Conservation (phyloP, 2,888 invertebrate genomes). For the Aphrophora alni region DNA sequence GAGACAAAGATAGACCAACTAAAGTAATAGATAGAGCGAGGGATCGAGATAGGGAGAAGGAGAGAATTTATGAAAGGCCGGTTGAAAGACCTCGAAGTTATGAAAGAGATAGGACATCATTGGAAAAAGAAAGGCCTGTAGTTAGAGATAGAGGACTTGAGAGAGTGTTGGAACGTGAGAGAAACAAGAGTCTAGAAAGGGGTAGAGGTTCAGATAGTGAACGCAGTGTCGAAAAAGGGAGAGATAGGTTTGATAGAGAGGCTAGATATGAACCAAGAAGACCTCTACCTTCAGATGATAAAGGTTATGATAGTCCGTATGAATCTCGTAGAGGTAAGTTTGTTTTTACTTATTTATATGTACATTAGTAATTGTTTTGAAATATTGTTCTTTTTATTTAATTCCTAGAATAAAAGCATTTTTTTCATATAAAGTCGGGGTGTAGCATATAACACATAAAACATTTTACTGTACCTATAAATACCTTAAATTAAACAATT, state of each 20-base stretch:
- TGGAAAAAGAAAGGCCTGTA: constrained; percentile 44
- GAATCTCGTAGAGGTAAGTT: constrained; percentile 38
- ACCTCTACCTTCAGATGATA: constrained; percentile 36
- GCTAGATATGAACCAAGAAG: constrained; percentile 33
- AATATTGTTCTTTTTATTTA: neutral
- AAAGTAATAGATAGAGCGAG: constrained; percentile 51
- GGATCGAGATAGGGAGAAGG: constrained; percentile 51
- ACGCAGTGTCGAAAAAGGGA: constrained; percentile 31
- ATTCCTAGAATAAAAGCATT: no score
- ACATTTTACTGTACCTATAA: no score
- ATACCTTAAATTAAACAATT: no score
- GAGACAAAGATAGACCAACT: constrained; percentile 51
- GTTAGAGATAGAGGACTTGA: constrained; percentile 50
- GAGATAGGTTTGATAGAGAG: constrained; percentile 37
- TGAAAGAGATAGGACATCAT: constrained; percentile 39
- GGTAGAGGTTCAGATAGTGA: constrained; percentile 29
- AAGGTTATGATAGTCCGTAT: constrained; percentile 41
- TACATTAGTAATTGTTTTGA: no score
- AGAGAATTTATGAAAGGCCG: constrained; percentile 30
- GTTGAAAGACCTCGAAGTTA: constrained; percentile 32
- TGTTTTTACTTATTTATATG: neutral
- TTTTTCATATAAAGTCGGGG: no score
- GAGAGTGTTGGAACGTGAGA: constrained; percentile 55
- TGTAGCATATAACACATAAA: no score
- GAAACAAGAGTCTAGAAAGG: constrained; percentile 40